These are phyloP conservation scores for Axea sp. DNA, from an alignment of 2,888 invertebrate genomes.

Conservation along the genomic window DNA sequence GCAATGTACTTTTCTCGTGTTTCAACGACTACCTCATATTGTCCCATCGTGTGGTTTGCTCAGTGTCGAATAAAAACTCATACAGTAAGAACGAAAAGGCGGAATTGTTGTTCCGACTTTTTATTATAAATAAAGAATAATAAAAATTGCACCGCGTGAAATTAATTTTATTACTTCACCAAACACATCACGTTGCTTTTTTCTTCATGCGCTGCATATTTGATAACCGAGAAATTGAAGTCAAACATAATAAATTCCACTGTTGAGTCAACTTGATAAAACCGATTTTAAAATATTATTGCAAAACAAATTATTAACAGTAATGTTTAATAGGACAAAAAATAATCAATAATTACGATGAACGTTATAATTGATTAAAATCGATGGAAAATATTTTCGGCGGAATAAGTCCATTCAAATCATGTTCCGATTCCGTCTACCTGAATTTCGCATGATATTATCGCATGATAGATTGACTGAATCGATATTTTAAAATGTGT, in stretches of 20 bases:
- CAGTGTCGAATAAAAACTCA: slow-evolving; percentile 26
- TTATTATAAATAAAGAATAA: slow-evolving; percentile 19
- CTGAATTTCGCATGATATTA: slow-evolving; percentile 32
- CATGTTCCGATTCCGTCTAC: slow-evolving; percentile 25
- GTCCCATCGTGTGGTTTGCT: slow-evolving; percentile 31
- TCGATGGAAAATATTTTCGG: not conserved
- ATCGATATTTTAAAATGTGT: slow-evolving; percentile 46
- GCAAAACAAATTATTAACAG: too few species aligned
- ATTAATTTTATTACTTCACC: slow-evolving; percentile 2
- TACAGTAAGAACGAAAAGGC: slow-evolving; percentile 30
- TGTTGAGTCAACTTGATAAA: too few species aligned
- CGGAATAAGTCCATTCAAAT: slow-evolving; percentile 30
- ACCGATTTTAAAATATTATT: too few species aligned
- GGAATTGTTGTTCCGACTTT: slow-evolving; percentile 31
- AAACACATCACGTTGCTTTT: not conserved
- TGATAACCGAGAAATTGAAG: too few species aligned
- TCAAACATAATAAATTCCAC: too few species aligned
- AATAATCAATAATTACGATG: not conserved
- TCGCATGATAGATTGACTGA: slow-evolving; percentile 36
- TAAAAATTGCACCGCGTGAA: slow-evolving; percentile 17
- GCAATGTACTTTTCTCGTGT: slow-evolving; percentile 35
- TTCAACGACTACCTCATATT: slow-evolving; percentile 48
- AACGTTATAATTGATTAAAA: slow-evolving; percentile 11
- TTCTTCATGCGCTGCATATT: too few species aligned
- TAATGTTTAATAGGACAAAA: too few species aligned